Evolutionary conservation across 2,797 vertebrate genomes (phyloP).

Genomic region (Crenuchus spilurus): DNA sequence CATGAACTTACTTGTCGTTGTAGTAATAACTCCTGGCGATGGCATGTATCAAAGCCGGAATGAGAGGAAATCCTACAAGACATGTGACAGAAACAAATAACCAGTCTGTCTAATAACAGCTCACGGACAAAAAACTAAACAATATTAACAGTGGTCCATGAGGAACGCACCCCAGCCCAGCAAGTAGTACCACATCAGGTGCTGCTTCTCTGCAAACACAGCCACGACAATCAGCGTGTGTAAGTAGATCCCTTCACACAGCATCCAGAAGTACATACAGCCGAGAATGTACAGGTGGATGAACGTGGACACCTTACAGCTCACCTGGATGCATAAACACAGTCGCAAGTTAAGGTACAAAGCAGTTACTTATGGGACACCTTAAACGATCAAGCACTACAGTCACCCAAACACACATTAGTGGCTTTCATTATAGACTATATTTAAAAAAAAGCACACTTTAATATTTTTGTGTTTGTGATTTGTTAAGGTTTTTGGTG

Average conservation of each 20-base stretch:
- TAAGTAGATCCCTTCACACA: conserved; percentile 97
- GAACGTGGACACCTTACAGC: conserved; percentile 90
- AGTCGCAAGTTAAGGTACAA: too few relatives aligned
- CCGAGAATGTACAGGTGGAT: conserved; percentile 91
- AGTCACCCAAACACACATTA: too few relatives aligned
- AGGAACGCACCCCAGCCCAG: conserved; percentile 91
- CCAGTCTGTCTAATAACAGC: too few relatives aligned
- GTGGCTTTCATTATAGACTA: too few relatives aligned
- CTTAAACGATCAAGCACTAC: too few relatives aligned
- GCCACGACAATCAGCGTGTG: conserved; percentile 98
- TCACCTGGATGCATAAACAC: conserved; percentile 71
- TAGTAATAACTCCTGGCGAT: conserved; percentile 89
- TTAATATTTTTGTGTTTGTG: too few relatives aligned
- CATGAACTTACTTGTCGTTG: conserved; percentile 87
- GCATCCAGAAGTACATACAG: conserved; percentile 99
- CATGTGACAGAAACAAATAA: neutral
- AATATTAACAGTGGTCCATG: neutral
- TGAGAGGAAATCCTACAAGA: conserved; percentile 88
- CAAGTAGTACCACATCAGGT: conserved; percentile 95
- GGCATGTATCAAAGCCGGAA: conserved; percentile 90
- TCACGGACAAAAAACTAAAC: too few relatives aligned
- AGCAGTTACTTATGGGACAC: too few relatives aligned
- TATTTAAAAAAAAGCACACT: too few relatives aligned
- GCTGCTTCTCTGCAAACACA: conserved; percentile 96
- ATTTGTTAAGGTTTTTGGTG: too few relatives aligned